Evolutionary conservation across 2,797 vertebrate species (phyloP).

Genomic region (Saxicola maurus): DNA sequence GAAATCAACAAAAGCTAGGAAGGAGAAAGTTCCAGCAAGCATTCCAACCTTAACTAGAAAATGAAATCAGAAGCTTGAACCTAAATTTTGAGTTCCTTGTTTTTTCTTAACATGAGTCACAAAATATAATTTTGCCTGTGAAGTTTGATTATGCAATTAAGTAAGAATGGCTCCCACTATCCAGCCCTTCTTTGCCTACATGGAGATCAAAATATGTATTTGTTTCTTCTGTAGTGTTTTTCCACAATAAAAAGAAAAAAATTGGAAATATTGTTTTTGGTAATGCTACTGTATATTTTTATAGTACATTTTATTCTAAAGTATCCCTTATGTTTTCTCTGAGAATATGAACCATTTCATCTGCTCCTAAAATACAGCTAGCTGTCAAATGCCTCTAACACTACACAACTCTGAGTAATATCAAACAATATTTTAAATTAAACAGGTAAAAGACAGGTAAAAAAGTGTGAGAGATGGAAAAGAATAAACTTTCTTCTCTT

Average conservation of each 20-base stretch:
- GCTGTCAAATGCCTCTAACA: background rate
- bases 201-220: background rate
- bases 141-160: background rate
- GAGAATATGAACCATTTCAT: background rate
- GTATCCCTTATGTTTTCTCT: background rate
- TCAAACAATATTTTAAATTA: background rate
- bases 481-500: background rate
- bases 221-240: background rate
- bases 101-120: background rate
- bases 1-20: constrained; percentile 44
- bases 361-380: background rate
- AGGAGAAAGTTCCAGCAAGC: constrained; percentile 6
- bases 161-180: background rate
- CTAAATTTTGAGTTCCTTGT: background rate
- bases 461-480: background rate
- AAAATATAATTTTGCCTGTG: background rate
- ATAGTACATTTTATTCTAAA: background rate
- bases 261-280: background rate
- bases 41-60: background rate
- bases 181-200: background rate
- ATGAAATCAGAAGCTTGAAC: constrained; percentile 2
- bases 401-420: background rate
- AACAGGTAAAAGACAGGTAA: background rate
- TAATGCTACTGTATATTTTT: background rate
- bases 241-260: background rate